These are phyloP conservation scores for Pararge aegeria DNA, from an alignment of 1,140 invertebrate genomes.

Conservation along the genomic window DNA sequence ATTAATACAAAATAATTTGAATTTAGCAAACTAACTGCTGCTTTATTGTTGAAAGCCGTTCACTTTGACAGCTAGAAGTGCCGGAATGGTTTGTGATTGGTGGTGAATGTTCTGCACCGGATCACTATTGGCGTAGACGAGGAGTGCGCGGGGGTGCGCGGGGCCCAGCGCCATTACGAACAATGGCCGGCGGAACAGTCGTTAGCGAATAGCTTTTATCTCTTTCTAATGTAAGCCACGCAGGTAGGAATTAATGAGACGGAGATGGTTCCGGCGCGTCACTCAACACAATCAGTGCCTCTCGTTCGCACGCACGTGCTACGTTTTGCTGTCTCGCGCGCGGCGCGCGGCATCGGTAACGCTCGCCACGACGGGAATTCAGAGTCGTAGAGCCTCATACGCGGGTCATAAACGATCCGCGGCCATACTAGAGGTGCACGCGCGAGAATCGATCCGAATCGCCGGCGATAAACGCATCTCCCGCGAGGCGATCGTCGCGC, in stretches of 20 bases:
- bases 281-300: constrained; percentile 38
- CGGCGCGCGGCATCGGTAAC: constrained; percentile 73
- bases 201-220: constrained; percentile 78
- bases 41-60: constrained; percentile 61
- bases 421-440: constrained; percentile 79
- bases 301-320: constrained; percentile 56
- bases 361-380: constrained; percentile 75
- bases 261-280: constrained; percentile 60
- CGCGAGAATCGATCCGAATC: constrained; percentile 76
- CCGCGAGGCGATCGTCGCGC: constrained; percentile 76
- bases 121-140: constrained; percentile 76
- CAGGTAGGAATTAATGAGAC: constrained; percentile 78
- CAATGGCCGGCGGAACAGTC: constrained; percentile 70
- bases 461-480: constrained; percentile 76
- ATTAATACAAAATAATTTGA: neutral
- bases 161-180: constrained; percentile 72
- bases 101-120: constrained; percentile 76
- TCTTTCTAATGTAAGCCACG: constrained; percentile 75
- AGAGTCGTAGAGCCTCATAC: constrained; percentile 79
- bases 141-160: constrained; percentile 59
- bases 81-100: constrained; percentile 79
- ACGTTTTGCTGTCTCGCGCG: constrained; percentile 59
- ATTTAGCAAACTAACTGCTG: constrained; percentile 37
- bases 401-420: constrained; percentile 79
- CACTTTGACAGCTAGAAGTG: constrained; percentile 77